Evolutionary conservation across 2,113 vertebrate species (phyloP), one percentile per base, ranked within the genome.

Genomic region (Motacilla tschutschensis): DNA sequence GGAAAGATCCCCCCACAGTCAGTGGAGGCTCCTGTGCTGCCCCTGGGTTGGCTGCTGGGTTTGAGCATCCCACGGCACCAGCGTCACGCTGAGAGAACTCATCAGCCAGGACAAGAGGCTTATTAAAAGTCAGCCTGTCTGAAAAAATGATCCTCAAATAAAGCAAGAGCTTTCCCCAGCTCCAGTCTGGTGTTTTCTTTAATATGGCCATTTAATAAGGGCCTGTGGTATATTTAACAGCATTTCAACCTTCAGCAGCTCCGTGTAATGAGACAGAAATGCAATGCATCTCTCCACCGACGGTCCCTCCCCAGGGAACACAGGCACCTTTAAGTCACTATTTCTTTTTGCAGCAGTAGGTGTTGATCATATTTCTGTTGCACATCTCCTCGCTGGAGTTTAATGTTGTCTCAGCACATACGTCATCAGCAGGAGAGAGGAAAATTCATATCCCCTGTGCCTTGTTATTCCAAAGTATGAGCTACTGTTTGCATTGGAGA

Each of bases 81-180:
- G 48, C 1, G 0, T 31, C 79, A 65, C 0, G 1, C 89, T 46
- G 87, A 86, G 59, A 78, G 36, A 87, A 77, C 83, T 54, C 66
- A 65, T 59, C 78, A 91, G 54, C 64, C 19, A 7, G 58, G 10
- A 14, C 59, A 78, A 35, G 43, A 92, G 44, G 77, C 60, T 89
- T 79, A 94, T 87, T 93, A 85, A 82, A 93, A 91, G 67, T 17
- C 93, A 93, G 80, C 50, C 79, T 84, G 90, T 66, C 88, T 83
- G 88, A 90, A 77, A 88, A 93, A 79, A 83, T 55, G 41, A 90
- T 73, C 75, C 79, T 86, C 85, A 87, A 72, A 72, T 65, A 77
- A 81, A 91, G 85, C 14, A 72, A 83, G 59, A 0, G 12, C 50
- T 82, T 65, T 73, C 57, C 82, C 75, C 5, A 12, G 65, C 76